Base-by-base conservation (phyloP, 2,888 invertebrate species). In the Tetragonula carbonaria region DNA sequence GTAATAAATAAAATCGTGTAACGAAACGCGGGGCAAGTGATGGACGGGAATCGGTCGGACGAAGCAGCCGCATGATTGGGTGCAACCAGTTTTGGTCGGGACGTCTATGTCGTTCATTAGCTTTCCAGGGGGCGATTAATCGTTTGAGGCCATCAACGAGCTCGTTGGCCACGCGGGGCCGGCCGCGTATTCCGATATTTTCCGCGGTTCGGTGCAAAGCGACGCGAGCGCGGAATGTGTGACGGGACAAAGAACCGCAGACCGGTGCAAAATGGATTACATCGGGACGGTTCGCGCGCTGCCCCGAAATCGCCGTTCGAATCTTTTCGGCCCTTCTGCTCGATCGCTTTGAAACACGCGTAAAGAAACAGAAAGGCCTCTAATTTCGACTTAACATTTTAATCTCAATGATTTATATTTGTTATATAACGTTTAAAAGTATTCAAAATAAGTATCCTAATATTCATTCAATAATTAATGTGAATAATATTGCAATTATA, bases 101-200 rank as follows among this genome's bases (percentile, higher is more conserved):
- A 74, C 68, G 68, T 71, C 65, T 75, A 67, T 80, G 84, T 82
- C 74, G 86, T 86, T 86, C 84, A 84, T 87, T 87, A 87, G 81
- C 86, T 82, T 80, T 79, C 66, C 79, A 72, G 73, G 45, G 76
- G 74, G 75, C 86, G 74, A 87, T 87, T 87, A 86, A 87, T 87
- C 86, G 84, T 78, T 78, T 62, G 81, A 67, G 73, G 79, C 82
- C 82, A 78, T 85, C 86, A 80, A 78, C 85, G 84, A 81, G 81
- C 77, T 74, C 78, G 81, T 81, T 84, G 78, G 71, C 50, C 76
- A 23, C 72, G 74, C 62, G 57, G n/a, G 21, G 57, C 45, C 57
- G 62, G 50, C 21, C 23, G 28, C 45, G 53, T 65, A 65, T 67
- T 59, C 65, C 74, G 67, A 85, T 84, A 84, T 85, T 85, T 85